Evolutionary conservation across 2,888 invertebrate species (phyloP), one percentile per base, ranked within the genome.

Genomic region (Saturnia pavonia): DNA sequence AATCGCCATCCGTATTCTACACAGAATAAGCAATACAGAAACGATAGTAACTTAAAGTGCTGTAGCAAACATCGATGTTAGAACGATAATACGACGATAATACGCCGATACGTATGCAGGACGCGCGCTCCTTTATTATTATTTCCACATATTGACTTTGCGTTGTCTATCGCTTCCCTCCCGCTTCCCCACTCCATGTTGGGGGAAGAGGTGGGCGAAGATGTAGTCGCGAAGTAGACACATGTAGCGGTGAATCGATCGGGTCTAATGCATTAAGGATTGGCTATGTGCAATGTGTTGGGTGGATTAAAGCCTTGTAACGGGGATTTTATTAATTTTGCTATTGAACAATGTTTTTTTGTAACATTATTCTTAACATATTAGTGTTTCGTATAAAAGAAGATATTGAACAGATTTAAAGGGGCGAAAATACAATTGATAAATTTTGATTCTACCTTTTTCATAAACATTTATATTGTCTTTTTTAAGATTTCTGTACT

Each of bases 91-190:
- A 83, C 78, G 77, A 80, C 87, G 86, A 88, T 92, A 91, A 92
- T 90, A 79, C 76, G 74, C 72, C 87, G 80, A 88, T 94, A 86
- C 87, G 88, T 93, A 93, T 93, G 91, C 91, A 85, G 84, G 77
- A 72, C 80, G 87, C 88, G 87, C 84, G 78, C 82, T 82, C 87
- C 89, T 91, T 91, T 93, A 92, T 91, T 91, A 91, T 94, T 91
- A 91, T 92, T 89, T 90, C 92, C 91, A 88, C 93, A 92, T 93
- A 93, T 92, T 91, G 91, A 91, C 89, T 90, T 88, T 86, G 86
- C 89, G 86, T 86, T 89, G 90, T 88, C 89, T 90, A 85, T 88
- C 77, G 79, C 80, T 72, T 75, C 76, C 78, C 66, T 66, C 73
- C 74, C 76, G 70, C 69, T 70, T 69, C n/a, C 40, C 40, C 14